A percentile compares a stretch with the other conserved stretches of the same genome.
These are phyloP conservation scores for Drosophila subsilvestris DNA, from an alignment of 2,888 invertebrate genomes.

Conservation along the genomic window DNA sequence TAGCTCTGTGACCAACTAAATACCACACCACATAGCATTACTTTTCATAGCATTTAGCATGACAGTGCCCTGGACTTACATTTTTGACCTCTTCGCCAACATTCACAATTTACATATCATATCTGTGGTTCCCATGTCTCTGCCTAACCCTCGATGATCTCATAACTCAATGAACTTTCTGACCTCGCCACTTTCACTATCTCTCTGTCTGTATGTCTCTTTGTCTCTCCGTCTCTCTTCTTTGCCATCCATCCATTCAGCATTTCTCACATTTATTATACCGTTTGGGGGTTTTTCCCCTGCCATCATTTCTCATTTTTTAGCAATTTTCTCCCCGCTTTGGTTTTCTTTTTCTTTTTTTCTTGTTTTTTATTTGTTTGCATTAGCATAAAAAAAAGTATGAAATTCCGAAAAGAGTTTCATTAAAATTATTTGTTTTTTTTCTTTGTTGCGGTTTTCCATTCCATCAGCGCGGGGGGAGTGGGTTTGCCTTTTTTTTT, in stretches of 20 bases:
- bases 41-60: not conserved
- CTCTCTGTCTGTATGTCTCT: not conserved
- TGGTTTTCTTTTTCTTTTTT: conserved; percentile 32
- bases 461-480: conserved; percentile 4
- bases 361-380: conserved; percentile 46
- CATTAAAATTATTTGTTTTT: conserved; percentile 54
- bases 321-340: conserved; percentile 53
- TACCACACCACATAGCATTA: too few species aligned
- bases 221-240: not conserved
- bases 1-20: too few species aligned
- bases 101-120: not conserved
- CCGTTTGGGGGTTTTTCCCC: conserved; percentile 42
- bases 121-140: not conserved
- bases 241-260: conserved; percentile 13
- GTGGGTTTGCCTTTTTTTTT: conserved; percentile 22
- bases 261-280: conserved; percentile 33
- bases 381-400: conserved; percentile 61
- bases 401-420: conserved; percentile 65
- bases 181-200: conserved; percentile 42
- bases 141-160: conserved; percentile 31
- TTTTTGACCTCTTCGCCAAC: conserved; percentile 6
- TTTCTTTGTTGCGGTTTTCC: conserved; percentile 43
- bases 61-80: not conserved
- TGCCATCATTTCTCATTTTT: conserved; percentile 59
- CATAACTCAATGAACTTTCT: conserved; percentile 36